phyloP scores from a whole-genome alignment of 64 coral and sea anemone genomes.

The Exaiptasia diaphana region DNA sequence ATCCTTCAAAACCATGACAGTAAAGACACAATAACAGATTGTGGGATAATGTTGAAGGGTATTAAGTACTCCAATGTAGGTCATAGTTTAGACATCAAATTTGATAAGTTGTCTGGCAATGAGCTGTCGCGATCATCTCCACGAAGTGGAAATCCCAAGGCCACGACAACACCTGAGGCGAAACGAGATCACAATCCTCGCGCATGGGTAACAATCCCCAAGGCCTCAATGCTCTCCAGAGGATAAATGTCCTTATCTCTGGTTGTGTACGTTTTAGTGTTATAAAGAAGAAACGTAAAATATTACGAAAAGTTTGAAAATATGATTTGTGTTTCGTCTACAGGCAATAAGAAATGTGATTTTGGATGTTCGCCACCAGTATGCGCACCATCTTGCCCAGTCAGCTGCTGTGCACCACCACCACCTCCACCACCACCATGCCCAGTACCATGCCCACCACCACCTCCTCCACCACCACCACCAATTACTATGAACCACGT shows the following conservation, averaged over 20 bases:
- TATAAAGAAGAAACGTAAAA: too few species aligned
- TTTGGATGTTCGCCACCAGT: slow-evolving; percentile 45
- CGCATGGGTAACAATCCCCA: background rate
- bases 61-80: too few species aligned
- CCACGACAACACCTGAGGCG: background rate
- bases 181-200: background rate
- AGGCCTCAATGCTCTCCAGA: background rate
- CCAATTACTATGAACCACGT: slow-evolving; percentile 23
- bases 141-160: background rate
- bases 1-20: too few species aligned
- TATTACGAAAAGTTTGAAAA: too few species aligned
- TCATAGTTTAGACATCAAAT: too few species aligned
- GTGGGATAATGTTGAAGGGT: too few species aligned
- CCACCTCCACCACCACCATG: slow-evolving; percentile 69
- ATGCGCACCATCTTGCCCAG: slow-evolving; percentile 56
- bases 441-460: slow-evolving; percentile 51
- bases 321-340: background rate
- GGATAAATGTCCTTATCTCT: background rate
- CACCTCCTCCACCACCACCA: slow-evolving; percentile 65
- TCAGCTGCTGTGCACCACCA: slow-evolving; percentile 58
- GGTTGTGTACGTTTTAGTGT: too few species aligned
- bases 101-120: background rate
- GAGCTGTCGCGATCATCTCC: background rate
- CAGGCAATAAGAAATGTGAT: slow-evolving; percentile 81
- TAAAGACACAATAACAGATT: too few species aligned